These are phyloP conservation scores for Tethea ocularis DNA, from an alignment of 2,888 invertebrate species.

Conservation along the genomic window DNA sequence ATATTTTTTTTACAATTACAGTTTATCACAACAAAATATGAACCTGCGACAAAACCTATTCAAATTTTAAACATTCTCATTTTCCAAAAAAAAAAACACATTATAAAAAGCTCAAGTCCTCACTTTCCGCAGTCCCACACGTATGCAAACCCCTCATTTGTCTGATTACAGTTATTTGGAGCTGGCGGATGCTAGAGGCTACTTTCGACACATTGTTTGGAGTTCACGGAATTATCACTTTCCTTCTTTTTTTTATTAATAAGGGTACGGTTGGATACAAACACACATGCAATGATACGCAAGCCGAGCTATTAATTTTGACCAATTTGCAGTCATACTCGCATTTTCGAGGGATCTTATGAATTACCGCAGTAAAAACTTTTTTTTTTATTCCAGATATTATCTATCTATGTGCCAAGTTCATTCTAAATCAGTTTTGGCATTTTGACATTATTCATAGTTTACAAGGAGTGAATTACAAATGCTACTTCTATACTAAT, in stretches of 20 bases:
- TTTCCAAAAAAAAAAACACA: not conserved
- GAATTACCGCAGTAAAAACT: no score
- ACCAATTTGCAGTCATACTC: not conserved
- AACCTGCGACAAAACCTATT: no score
- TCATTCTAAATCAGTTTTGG: no score
- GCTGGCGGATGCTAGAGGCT: constrained; percentile 33
- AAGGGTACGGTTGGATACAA: not conserved
- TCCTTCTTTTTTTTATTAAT: not conserved
- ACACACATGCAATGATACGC: not conserved
- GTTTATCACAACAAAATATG: no score
- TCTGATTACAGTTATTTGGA: constrained; percentile 45
- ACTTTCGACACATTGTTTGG: constrained; percentile 44
- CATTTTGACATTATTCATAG: no score
- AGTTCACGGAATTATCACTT: constrained; percentile 8
- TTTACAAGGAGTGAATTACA: no score
- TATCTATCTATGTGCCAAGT: no score
- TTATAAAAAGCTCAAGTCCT: not conserved
- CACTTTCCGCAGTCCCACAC: not conserved
- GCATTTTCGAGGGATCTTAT: no score
- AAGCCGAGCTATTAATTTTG: not conserved
- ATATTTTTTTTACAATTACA: no score
- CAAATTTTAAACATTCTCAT: no score
- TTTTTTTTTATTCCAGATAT: no score
- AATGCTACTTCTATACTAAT: no score
- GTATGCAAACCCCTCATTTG: constrained; percentile 18